Conservation (phyloP, 2,888 invertebrate species). For the Sesia bembeciformis region DNA sequence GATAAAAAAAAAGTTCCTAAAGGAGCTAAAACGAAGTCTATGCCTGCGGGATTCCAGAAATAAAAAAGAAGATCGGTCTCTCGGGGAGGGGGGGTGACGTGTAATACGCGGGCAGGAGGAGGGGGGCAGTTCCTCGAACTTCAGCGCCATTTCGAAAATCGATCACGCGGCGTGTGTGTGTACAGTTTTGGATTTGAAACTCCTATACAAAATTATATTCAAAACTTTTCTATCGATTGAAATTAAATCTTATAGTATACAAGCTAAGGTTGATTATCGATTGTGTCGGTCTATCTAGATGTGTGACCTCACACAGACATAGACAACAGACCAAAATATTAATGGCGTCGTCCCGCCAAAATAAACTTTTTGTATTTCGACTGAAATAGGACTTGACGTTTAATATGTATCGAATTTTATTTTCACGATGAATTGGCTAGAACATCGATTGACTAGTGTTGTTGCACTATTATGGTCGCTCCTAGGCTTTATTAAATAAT, state of each 20-base stretch:
- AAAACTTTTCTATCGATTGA: constrained; percentile 13
- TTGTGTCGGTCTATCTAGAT: constrained; percentile 11
- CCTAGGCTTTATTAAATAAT: too few relatives aligned
- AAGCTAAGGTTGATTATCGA: constrained; percentile 9
- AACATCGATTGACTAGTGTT: too few relatives aligned
- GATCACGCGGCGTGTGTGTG: constrained; percentile 63
- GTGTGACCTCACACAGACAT: constrained; percentile 23
- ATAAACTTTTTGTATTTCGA: constrained; percentile 29
- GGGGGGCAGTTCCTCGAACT: constrained; percentile 25
- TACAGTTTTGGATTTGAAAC: constrained; percentile 10
- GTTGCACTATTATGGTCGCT: too few relatives aligned
- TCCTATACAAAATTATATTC: constrained; percentile 1
- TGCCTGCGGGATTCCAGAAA: constrained; percentile 22
- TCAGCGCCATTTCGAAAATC: constrained; percentile 59
- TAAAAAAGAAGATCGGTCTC: constrained; percentile 35
- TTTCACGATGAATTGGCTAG: too few relatives aligned
- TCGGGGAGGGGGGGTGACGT: constrained; percentile 10
- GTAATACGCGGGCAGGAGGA: constrained; percentile 11
- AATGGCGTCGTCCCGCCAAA: constrained; percentile 39
- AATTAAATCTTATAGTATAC: constrained; percentile 8
- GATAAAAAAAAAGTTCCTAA: too few relatives aligned
- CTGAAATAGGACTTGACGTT: not conserved
- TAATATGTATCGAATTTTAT: too few relatives aligned
- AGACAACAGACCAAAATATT: constrained; percentile 42
- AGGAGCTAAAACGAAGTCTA: not conserved